Percentiles rank a stretch among this genome's conserved stretches.
Conservation (phyloP, 2,797 vertebrate genomes). For the Callimico goeldii region DNA sequence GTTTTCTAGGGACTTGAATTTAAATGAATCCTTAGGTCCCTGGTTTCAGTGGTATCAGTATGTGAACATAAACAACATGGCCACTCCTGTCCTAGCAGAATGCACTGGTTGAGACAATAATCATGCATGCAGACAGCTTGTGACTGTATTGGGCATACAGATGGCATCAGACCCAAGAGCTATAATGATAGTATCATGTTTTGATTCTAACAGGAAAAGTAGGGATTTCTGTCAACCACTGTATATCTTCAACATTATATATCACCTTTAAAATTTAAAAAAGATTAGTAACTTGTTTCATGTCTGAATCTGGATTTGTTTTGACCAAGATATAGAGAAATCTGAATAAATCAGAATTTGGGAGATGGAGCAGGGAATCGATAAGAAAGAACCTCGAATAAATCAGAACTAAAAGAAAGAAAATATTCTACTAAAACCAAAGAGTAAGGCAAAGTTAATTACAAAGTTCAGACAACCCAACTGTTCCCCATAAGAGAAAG, state of each 20-base stretch:
- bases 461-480: background rate
- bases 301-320: background rate
- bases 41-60: background rate
- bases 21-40: background rate
- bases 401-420: constrained; percentile 5
- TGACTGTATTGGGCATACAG: background rate
- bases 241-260: background rate
- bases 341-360: background rate
- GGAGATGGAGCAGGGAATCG: background rate
- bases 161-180: background rate
- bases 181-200: background rate
- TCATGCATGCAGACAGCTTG: background rate
- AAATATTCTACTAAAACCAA: background rate
- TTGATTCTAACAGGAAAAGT: background rate
- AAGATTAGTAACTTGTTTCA: background rate
- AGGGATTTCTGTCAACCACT: background rate
- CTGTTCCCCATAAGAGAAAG: background rate
- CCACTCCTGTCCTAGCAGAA: background rate
- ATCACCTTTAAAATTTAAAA: background rate
- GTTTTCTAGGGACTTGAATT: background rate
- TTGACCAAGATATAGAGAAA: constrained; percentile 13
- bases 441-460: background rate
- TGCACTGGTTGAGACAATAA: background rate
- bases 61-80: background rate
- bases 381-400: background rate